phyloP scores from a whole-genome alignment of 2,888 invertebrate species.

The Phaedon cochleariae region DNA sequence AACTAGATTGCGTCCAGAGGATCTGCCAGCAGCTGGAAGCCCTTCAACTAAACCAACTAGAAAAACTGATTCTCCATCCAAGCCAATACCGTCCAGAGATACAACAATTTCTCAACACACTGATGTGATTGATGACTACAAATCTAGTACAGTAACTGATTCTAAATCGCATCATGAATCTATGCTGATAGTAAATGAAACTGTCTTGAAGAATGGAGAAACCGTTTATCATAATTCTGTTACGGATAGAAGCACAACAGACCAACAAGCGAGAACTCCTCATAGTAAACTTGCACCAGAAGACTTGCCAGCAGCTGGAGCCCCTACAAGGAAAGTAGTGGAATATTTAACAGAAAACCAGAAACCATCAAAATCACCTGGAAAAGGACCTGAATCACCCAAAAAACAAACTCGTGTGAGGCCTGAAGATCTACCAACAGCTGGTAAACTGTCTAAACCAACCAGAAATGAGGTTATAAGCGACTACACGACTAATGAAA shows the following conservation, averaged over 20 bases:
- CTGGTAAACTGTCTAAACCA: slow-evolving; percentile 28
- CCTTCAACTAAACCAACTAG: no score
- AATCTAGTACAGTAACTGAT: not conserved
- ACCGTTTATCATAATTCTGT: not conserved
- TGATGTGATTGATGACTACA: not conserved
- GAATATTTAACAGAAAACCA: not conserved
- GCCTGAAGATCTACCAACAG: slow-evolving; percentile 23
- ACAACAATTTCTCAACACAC: not conserved
- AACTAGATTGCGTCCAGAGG: not conserved
- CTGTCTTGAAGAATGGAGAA: not conserved
- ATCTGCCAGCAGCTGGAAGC: slow-evolving; percentile 16
- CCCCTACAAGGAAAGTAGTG: slow-evolving; percentile 1
- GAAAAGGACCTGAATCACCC: not conserved
- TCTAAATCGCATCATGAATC: not conserved
- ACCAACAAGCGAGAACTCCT: not conserved
- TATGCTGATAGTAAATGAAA: not conserved
- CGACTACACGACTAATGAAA: not conserved
- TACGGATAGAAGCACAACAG: not conserved
- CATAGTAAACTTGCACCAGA: not conserved
- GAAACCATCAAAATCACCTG: not conserved
- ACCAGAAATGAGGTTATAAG: slow-evolving; percentile 1
- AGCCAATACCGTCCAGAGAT: not conserved
- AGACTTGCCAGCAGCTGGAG: slow-evolving; percentile 13
- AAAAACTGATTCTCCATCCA: not conserved
- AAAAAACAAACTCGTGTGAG: not conserved